phyloP scores from a whole-genome alignment of 2,888 invertebrate species.

The Lordiphosa fenestrarum region DNA sequence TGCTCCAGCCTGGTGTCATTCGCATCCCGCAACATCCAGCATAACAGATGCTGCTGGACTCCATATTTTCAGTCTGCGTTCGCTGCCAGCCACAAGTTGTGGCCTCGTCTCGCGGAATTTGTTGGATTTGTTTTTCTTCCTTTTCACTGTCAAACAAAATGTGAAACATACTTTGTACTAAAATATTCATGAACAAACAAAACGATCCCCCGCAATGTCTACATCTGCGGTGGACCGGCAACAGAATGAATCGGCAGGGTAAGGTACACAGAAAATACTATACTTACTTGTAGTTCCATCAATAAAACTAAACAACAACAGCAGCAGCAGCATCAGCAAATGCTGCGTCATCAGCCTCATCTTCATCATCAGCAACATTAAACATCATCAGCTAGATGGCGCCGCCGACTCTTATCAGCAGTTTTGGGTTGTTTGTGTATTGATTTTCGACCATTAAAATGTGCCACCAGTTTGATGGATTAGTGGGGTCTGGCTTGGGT shows the following conservation, averaged over 20 bases:
- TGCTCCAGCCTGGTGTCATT: conserved; percentile 33
- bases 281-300: conserved; percentile 8
- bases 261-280: conserved; percentile 16
- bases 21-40: conserved; percentile 29
- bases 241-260: conserved; percentile 20
- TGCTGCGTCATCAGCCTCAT: conserved; percentile 48
- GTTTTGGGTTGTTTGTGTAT: conserved; percentile 17
- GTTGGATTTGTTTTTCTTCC: neutral
- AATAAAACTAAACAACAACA: conserved; percentile 36
- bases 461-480: conserved; percentile 36
- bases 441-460: conserved; percentile 24
- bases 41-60: conserved; percentile 13
- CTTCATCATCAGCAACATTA: conserved; percentile 7
- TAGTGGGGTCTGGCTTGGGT: neutral
- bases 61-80: conserved; percentile 48
- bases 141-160: conserved; percentile 9
- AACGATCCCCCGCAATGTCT: conserved; percentile 49
- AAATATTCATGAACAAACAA: conserved; percentile 37
- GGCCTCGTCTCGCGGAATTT: conserved; percentile 28
- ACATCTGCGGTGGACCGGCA: conserved; percentile 22
- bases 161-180: conserved; percentile 7
- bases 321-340: conserved; percentile 37
- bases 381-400: conserved; percentile 19
- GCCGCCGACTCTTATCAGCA: conserved; percentile 22
- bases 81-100: conserved; percentile 64